phyloP scores from a whole-genome alignment of 2,888 invertebrate species.

The Sinelater perroti region DNA sequence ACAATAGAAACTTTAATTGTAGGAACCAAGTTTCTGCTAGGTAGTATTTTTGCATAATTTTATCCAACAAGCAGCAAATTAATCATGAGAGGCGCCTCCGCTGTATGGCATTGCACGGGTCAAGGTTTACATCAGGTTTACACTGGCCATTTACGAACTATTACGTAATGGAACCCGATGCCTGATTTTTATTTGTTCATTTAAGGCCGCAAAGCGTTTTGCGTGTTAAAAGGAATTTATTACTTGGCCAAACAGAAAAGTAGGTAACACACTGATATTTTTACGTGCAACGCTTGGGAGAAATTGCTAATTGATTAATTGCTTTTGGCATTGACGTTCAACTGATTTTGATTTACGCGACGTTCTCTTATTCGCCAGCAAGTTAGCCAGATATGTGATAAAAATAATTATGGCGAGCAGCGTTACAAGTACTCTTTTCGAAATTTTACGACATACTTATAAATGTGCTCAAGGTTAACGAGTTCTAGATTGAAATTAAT shows the following conservation, averaged over 20 bases:
- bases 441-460: slow-evolving; percentile 4
- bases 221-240: no score
- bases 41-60: no score
- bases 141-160: no score
- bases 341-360: not conserved
- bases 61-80: not conserved
- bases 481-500: slow-evolving; percentile 1
- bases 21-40: no score
- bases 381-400: no score
- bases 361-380: no score
- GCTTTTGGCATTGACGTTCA: not conserved
- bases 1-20: no score
- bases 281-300: not conserved
- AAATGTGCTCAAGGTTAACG: not conserved
- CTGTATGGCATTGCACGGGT: slow-evolving; percentile 11
- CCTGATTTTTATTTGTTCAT: not conserved
- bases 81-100: not conserved
- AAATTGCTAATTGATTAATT: not conserved
- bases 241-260: not conserved
- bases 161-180: no score
- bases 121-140: slow-evolving; percentile 9
- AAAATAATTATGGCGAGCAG: not conserved
- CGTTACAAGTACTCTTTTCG: not conserved
- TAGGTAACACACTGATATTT: slow-evolving; percentile 1
- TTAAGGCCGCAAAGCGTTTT: not conserved